Base-by-base conservation (phyloP, 2,888 invertebrate genomes). In the Pristionchus mayeri region DNA sequence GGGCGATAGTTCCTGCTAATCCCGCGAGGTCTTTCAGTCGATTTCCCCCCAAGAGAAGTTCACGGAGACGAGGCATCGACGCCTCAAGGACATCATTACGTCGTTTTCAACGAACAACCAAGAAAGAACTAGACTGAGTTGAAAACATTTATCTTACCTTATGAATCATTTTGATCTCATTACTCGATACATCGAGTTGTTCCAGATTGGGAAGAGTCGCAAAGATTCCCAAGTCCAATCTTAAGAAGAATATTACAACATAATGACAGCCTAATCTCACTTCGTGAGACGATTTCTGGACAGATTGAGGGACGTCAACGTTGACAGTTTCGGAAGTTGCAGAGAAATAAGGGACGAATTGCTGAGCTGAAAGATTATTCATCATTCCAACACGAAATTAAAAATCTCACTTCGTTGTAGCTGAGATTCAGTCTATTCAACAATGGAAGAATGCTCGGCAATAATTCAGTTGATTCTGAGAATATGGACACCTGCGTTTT, bases 221-320 rank as follows among this genome's bases (percentile, higher is more conserved):
- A 85, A 89, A 89, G 0, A 86, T n/a, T 54, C 85, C 84, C 18
- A 87, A 85, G 30, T 90, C 90, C 71, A 90, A 86, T 85, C 88
- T 88, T 34, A 34, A 34, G 30, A 34, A 1, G 9, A 50, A 40
- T n/a, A n/a, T 34, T 34, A 3, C 18, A 4, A 79, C 18, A 11
- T 79, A 30, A 79, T 34, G 27, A n/a, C n/a, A 34, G 27, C 48
- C 30, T 37, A 3, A 50, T 11, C 78, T 9, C 48, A 82, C 81
- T 82, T 82, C 2, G 81, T 48, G 3, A 82, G 60, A 30, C 63
- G 81, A 48, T 82, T 82, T 18, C 48, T 63, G n/a, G 44, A 44
- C 30, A 82, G 63, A 48, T 60, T 52, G 13, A 82, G 60, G 0
- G 60, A 63, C 27, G 63, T 63, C n/a, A 82, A 11, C 0, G 81